These are phyloP conservation scores for Corythornis cristatus DNA, from an alignment of 2,113 vertebrate species.

Conservation along the genomic window DNA sequence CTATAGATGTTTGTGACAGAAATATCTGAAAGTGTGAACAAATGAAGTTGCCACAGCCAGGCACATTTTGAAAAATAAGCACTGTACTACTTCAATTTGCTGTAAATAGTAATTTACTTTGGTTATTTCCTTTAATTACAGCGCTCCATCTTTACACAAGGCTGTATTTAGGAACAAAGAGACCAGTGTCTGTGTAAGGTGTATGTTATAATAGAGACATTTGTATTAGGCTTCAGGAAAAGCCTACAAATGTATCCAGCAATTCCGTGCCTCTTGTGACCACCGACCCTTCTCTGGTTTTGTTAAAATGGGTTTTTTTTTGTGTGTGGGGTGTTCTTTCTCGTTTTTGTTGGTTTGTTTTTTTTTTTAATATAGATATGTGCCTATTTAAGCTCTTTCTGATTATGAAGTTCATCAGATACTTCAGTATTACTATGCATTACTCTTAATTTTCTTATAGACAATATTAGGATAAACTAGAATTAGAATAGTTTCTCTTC, in stretches of 20 bases:
- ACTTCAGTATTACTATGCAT: background rate
- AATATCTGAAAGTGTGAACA: constrained; percentile 28
- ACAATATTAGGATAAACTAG: background rate
- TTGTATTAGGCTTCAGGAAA: constrained; percentile 60
- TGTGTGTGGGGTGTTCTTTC: background rate
- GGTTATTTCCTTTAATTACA: constrained; percentile 66
- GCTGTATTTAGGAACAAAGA: constrained; percentile 60
- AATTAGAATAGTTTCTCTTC: background rate
- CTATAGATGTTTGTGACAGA: background rate
- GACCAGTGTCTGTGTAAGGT: constrained; percentile 53
- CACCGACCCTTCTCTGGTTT: background rate
- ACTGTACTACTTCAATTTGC: constrained; percentile 23
- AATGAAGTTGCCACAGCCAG: background rate
- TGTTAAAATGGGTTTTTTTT: background rate
- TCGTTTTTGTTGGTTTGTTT: background rate
- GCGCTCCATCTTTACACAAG: constrained; percentile 54
- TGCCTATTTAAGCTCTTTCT: constrained; percentile 6
- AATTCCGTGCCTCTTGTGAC: constrained; percentile 5
- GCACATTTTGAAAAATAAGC: background rate
- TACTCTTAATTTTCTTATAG: background rate
- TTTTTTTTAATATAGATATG: background rate
- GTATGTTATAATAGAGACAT: constrained; percentile 67
- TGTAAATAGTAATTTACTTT: constrained; percentile 65
- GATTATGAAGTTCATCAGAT: background rate
- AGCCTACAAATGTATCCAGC: constrained; percentile 10